phyloP scores from a whole-genome alignment of 1,140 invertebrate genomes.

The Drosophila nikananu region DNA sequence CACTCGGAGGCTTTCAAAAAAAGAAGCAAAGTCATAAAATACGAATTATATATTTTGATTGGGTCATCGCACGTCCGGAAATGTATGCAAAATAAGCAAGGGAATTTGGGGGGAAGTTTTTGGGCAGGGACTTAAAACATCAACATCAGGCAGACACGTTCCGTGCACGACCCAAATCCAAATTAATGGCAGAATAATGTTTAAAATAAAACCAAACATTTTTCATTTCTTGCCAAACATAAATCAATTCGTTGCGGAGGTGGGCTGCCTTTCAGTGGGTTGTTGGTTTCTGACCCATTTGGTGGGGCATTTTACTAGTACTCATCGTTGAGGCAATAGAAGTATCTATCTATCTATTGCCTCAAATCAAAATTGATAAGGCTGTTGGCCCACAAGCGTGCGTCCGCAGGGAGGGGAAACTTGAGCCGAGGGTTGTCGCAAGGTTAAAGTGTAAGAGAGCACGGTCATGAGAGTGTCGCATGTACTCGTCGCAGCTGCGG shows the following conservation, averaged over 20 bases:
- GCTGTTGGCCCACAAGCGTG: conserved; percentile 46
- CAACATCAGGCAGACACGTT: conserved; percentile 29
- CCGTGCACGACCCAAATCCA: conserved; percentile 27
- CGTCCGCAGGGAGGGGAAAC: background rate
- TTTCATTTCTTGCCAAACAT: conserved; percentile 40
- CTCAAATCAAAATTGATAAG: conserved; percentile 64
- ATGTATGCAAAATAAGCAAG: conserved; percentile 37
- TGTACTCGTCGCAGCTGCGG: conserved; percentile 9
- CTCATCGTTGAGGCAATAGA: conserved; percentile 3
- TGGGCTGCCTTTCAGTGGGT: background rate
- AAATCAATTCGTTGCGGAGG: conserved; percentile 33
- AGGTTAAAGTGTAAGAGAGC: conserved; percentile 37
- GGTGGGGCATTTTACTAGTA: background rate
- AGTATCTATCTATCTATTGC: conserved; percentile 3
- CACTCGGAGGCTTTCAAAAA: background rate
- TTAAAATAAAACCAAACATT: conserved; percentile 47
- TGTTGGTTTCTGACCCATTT: conserved; percentile 24
- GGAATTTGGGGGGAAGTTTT: background rate
- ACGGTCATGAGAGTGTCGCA: conserved; percentile 34
- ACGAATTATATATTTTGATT: conserved; percentile 48
- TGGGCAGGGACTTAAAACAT: background rate
- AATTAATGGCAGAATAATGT: conserved; percentile 55
- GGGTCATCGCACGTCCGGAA: conserved; percentile 51
- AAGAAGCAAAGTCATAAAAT: conserved; percentile 34
- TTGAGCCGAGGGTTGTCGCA: conserved; percentile 36